These are phyloP conservation scores for Netelia virgata DNA, from an alignment of 2,888 invertebrate genomes.

Conservation along the genomic window DNA sequence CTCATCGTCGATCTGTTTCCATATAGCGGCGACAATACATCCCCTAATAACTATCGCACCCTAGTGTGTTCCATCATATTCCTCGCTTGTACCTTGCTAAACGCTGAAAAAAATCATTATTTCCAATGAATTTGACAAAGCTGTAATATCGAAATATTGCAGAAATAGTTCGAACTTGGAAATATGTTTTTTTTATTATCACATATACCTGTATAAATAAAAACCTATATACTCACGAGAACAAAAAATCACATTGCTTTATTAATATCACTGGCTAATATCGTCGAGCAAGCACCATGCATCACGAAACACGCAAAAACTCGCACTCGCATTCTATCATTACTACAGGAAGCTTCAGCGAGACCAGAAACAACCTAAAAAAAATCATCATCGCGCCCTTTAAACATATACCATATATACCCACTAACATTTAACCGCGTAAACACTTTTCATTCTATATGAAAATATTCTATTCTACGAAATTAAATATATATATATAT, in stretches of 20 bases:
- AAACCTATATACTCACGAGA: constrained; percentile 43
- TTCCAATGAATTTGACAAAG: background rate
- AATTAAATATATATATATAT: constrained; percentile 5
- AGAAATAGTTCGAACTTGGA: background rate
- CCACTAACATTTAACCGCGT: constrained; percentile 56
- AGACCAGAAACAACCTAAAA: constrained; percentile 28
- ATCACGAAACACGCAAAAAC: constrained; percentile 36
- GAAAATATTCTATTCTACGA: constrained; percentile 15
- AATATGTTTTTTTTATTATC: constrained; percentile 13
- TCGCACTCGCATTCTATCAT: constrained; percentile 52
- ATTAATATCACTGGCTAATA: constrained; percentile 54
- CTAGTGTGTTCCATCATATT: constrained; percentile 73
- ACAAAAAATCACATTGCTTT: constrained; percentile 44
- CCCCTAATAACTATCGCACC: constrained; percentile 58
- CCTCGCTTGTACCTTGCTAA: constrained; percentile 15
- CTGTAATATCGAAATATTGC: background rate
- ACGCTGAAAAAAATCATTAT: background rate
- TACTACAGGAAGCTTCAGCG: constrained; percentile 44
- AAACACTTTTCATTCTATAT: constrained; percentile 29
- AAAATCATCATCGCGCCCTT: constrained; percentile 39
- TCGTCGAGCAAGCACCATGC: constrained; percentile 44
- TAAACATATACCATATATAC: constrained; percentile 26
- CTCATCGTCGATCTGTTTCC: constrained; percentile 86
- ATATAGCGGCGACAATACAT: constrained; percentile 76
- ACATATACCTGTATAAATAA: constrained; percentile 17